Percentiles rank a stretch among this genome's conserved stretches.
Evolutionary conservation across 2,797 vertebrate species (phyloP).

Genomic region (Mus caroli): DNA sequence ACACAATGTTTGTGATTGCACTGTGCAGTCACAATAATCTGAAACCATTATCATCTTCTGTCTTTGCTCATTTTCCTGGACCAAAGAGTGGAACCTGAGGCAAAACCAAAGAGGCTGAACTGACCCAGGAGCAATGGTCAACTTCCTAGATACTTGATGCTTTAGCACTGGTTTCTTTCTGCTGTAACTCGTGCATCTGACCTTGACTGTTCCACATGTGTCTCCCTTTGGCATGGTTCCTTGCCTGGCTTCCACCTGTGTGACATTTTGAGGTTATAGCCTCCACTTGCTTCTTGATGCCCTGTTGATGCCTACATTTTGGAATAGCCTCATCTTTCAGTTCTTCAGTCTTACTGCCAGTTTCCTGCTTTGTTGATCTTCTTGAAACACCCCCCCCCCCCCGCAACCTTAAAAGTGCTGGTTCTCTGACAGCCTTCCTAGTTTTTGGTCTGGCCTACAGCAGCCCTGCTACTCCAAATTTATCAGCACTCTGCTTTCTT

Average conservation of each 20-base stretch:
- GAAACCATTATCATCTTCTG: neutral
- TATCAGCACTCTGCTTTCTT: neutral
- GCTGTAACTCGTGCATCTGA: neutral
- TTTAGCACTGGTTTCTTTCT: neutral
- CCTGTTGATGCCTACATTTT: neutral
- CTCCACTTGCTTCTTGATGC: neutral
- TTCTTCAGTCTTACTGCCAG: neutral
- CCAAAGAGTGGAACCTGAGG: neutral
- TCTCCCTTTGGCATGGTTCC: neutral
- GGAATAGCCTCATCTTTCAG: neutral
- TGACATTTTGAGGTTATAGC: neutral
- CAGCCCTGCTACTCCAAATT: neutral
- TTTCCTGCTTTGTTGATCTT: neutral
- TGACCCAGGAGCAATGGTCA: neutral
- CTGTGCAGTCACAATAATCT: rapidly evolving
- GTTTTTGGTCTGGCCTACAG: neutral
- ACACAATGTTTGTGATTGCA: rapidly evolving
- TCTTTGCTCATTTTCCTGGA: neutral
- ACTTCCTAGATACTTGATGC: no score
- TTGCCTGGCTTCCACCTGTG: neutral
- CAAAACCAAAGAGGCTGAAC: neutral
- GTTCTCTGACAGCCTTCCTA: neutral
- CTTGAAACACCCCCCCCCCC: neutral
- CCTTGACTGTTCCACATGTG: neutral
- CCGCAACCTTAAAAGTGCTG: neutral